phyloP scores from a whole-genome alignment of 2,888 invertebrate species.

The Andrena marginata region DNA sequence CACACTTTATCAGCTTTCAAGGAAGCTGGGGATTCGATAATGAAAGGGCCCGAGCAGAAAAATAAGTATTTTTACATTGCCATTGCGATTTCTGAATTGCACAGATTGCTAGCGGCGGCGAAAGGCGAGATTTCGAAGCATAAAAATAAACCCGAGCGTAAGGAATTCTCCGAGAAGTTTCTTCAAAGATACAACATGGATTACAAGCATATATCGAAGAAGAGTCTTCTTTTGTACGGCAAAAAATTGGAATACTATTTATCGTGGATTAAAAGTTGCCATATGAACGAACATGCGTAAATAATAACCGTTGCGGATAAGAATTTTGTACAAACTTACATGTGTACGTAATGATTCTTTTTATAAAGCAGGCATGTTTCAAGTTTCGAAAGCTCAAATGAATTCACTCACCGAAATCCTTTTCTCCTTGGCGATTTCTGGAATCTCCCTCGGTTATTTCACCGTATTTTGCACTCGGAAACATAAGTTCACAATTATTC shows the following conservation, averaged over 20 bases:
- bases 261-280: constrained; percentile 87
- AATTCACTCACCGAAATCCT: no score
- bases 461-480: no score
- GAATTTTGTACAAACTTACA: not conserved
- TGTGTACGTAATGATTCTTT: not conserved
- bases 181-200: constrained; percentile 86
- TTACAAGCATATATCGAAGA: constrained; percentile 86
- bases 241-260: constrained; percentile 92
- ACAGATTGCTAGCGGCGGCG: constrained; percentile 86
- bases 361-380: no score
- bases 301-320: constrained; percentile 1
- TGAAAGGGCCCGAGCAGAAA: constrained; percentile 87
- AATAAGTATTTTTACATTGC: constrained; percentile 87
- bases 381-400: no score
- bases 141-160: constrained; percentile 72
- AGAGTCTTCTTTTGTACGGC: constrained; percentile 86
- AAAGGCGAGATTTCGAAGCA: constrained; percentile 77
- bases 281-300: constrained; percentile 7
- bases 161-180: constrained; percentile 87
- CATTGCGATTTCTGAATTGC: constrained; percentile 89
- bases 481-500: no score
- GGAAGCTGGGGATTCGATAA: constrained; percentile 88
- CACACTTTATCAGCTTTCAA: constrained; percentile 87
- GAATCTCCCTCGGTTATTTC: no score
- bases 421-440: no score